Evolutionary conservation across 2,888 invertebrate genomes (phyloP).

Genomic region (Fragum sueziense): DNA sequence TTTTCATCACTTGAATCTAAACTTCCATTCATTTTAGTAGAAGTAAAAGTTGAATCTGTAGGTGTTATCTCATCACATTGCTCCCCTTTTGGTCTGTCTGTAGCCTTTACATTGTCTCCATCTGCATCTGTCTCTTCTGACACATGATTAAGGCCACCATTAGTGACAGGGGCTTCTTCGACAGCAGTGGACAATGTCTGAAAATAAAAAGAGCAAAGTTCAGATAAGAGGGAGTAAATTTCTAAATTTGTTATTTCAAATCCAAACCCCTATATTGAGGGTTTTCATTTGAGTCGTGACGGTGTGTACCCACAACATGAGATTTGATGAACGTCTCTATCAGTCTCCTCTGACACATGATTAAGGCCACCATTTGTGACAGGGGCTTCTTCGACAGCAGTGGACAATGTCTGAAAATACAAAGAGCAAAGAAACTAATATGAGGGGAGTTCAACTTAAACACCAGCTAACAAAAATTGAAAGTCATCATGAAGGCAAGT

Average conservation of each 20-base stretch:
- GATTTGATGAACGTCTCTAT: too few species aligned
- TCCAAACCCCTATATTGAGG: too few species aligned
- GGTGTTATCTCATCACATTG: too few species aligned
- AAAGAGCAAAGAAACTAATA: too few species aligned
- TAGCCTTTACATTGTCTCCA: background rate
- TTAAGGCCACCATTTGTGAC: background rate
- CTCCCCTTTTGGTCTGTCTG: background rate
- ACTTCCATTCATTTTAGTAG: background rate
- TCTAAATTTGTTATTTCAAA: too few species aligned
- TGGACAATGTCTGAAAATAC: slow-evolving; percentile 2
- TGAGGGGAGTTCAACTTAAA: too few species aligned
- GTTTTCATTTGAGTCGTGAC: too few species aligned
- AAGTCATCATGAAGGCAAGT: too few species aligned
- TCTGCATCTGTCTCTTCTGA: slow-evolving; percentile 19
- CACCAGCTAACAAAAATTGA: too few species aligned
- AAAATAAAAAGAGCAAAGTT: background rate
- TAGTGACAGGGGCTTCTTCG: background rate
- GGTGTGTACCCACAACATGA: too few species aligned
- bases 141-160: background rate
- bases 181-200: slow-evolving; percentile 13
- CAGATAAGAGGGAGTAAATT: background rate
- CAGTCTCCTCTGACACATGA: slow-evolving; percentile 15
- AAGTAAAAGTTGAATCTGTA: background rate
- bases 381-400: slow-evolving; percentile 8
- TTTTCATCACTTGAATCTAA: background rate